Percentiles rank a stretch among this genome's conserved stretches.
These are phyloP conservation scores for Enteromius afrohamiltoni DNA, from an alignment of 2,797 vertebrate genomes.

Conservation along the genomic window DNA sequence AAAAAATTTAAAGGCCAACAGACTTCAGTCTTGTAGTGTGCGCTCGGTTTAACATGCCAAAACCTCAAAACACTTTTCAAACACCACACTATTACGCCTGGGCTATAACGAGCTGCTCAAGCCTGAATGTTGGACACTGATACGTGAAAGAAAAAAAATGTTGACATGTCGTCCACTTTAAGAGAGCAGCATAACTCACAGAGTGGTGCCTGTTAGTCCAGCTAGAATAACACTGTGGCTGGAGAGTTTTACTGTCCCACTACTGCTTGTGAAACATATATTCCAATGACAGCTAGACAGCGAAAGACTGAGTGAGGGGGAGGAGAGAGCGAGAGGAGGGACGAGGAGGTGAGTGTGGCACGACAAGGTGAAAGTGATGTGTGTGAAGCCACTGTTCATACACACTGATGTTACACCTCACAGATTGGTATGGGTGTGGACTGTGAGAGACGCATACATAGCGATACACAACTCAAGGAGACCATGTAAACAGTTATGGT, in stretches of 20 bases:
- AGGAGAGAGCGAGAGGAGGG: slow-evolving; percentile 28
- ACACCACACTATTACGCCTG: slow-evolving; percentile 24
- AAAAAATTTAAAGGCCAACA: slow-evolving; percentile 13
- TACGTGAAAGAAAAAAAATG: slow-evolving; percentile 61
- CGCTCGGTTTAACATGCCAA: slow-evolving; percentile 1
- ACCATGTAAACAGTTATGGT: slow-evolving; percentile 58
- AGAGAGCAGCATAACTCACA: slow-evolving; percentile 76
- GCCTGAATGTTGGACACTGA: slow-evolving; percentile 43
- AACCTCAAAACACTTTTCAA: slow-evolving; percentile 46
- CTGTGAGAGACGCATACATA: slow-evolving; percentile 39
- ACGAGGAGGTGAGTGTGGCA: slow-evolving; percentile 61
- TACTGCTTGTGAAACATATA: slow-evolving; percentile 81
- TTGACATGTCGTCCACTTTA: slow-evolving; percentile 72
- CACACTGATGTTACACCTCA: slow-evolving; percentile 41
- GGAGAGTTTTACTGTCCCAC: slow-evolving; percentile 80
- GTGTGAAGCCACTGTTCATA: slow-evolving; percentile 60
- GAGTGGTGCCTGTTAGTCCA: slow-evolving; percentile 77
- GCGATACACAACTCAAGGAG: slow-evolving; percentile 66
- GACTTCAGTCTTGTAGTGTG: slow-evolving; percentile 11
- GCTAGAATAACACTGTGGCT: slow-evolving; percentile 77
- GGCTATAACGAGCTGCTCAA: slow-evolving; percentile 43
- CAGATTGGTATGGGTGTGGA: slow-evolving; percentile 32
- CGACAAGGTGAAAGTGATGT: slow-evolving; percentile 62
- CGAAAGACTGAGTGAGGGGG: slow-evolving; percentile 7
- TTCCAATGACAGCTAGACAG: slow-evolving; percentile 78